Conservation (phyloP, 30 jellyfish, hydroid and myxozoan species). For the Chrysaora quinquecirrha region DNA sequence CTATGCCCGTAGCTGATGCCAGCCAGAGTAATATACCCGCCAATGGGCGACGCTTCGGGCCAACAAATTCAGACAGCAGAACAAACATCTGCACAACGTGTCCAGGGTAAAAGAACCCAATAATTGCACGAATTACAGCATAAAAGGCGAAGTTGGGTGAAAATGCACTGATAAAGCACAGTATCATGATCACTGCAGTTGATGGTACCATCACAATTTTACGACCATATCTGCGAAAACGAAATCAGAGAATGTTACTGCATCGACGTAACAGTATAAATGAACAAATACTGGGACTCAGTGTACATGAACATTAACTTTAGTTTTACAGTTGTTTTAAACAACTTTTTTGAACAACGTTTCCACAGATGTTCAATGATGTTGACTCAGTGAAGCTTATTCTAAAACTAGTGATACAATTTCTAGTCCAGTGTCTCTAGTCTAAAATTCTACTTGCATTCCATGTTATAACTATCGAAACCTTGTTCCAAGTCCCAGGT, state of each 20-base stretch:
- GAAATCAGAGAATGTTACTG: neutral
- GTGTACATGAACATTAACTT: neutral
- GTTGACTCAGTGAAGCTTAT: neutral
- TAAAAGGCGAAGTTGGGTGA: conserved; percentile 55
- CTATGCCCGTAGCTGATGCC: conserved; percentile 18
- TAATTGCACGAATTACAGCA: conserved; percentile 34
- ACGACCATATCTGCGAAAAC: conserved; percentile 57
- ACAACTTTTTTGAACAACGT: neutral
- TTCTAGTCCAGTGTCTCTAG: no score
- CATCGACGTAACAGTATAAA: neutral
- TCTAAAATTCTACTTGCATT: no score
- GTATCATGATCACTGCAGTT: conserved; percentile 17
- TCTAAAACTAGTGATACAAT: neutral
- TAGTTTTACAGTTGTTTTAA: neutral
- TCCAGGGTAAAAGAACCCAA: conserved; percentile 71
- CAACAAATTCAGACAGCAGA: conserved; percentile 63
- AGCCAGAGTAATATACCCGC: conserved; percentile 56
- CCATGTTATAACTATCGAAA: no score
- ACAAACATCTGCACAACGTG: conserved; percentile 51
- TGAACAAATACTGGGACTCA: neutral
- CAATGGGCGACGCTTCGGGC: conserved; percentile 56
- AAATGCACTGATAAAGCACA: conserved; percentile 41
- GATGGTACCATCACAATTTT: conserved; percentile 41
- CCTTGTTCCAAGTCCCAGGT: no score
- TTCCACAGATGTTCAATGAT: neutral